Conservation (phyloP, 2,797 vertebrate species). For the Zalophus californianus region DNA sequence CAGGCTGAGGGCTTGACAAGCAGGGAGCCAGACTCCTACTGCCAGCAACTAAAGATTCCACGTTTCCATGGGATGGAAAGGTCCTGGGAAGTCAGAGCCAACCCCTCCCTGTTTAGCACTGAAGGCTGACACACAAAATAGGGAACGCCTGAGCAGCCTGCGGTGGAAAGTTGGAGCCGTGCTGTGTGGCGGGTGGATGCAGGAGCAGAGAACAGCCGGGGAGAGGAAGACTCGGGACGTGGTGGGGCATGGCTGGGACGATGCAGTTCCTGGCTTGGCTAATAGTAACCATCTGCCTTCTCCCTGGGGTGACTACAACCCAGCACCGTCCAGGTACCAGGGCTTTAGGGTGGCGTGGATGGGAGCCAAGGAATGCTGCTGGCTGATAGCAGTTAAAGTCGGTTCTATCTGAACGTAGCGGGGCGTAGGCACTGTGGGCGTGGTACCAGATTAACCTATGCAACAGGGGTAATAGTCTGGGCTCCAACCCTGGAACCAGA, state of each 20-base stretch:
- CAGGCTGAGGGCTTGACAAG: neutral
- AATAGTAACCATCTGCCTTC: conserved; percentile 59
- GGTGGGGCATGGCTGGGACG: neutral
- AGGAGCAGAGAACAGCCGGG: neutral
- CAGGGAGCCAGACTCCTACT: conserved; percentile 33
- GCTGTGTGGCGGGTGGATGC: neutral
- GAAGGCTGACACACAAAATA: conserved; percentile 48
- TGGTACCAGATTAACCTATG: neutral
- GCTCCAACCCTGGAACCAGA: neutral
- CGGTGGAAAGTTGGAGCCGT: conserved; percentile 77
- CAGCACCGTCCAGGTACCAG: conserved; percentile 82
- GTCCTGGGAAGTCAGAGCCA: conserved; percentile 69
- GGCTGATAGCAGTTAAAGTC: neutral
- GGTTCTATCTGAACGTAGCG: neutral
- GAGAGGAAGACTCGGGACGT: neutral
- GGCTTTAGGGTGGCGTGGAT: neutral
- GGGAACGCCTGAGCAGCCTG: neutral
- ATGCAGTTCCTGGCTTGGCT: conserved; percentile 71
- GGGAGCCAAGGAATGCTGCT: neutral
- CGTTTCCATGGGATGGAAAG: conserved; percentile 81
- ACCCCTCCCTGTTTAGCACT: conserved; percentile 77
- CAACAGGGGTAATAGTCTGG: neutral
- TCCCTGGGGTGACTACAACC: conserved; percentile 61
- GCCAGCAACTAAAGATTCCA: conserved; percentile 81
- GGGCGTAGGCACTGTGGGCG: neutral